phyloP scores from a whole-genome alignment of 2,888 invertebrate species.

The Zygogramma bicolorata region DNA sequence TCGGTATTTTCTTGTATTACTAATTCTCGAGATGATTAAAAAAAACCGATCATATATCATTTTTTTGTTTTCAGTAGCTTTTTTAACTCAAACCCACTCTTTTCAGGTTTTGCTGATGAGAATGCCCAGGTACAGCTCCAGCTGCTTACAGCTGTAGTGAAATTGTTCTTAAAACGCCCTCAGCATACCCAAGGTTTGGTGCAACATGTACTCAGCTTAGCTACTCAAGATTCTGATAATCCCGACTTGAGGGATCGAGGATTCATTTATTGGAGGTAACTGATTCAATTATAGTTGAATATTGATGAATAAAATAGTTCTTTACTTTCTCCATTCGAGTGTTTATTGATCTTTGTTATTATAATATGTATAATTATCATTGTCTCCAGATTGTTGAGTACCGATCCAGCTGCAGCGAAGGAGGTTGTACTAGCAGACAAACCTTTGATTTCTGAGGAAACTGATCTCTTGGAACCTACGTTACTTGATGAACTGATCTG shows the following conservation, averaged over 20 bases:
- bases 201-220: slow-evolving; percentile 92
- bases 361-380: no score
- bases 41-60: no score
- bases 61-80: no score
- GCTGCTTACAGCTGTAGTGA: slow-evolving; percentile 96
- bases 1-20: no score
- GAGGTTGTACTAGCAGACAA: slow-evolving; percentile 99
- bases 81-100: neutral
- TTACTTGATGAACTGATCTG: slow-evolving; percentile 97
- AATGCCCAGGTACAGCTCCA: slow-evolving; percentile 81
- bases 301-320: neutral
- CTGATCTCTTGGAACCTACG: slow-evolving; percentile 97
- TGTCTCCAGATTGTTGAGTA: slow-evolving; percentile 80
- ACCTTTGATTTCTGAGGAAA: slow-evolving; percentile 98
- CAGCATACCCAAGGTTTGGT: slow-evolving; percentile 99
- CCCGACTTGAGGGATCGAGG: slow-evolving; percentile 98
- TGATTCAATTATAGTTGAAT: neutral
- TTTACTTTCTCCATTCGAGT: no score
- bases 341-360: no score
- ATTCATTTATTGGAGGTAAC: slow-evolving; percentile 96
- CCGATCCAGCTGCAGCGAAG: slow-evolving; percentile 99
- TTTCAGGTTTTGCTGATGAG: slow-evolving; percentile 62
- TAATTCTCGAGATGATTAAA: no score
- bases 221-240: slow-evolving; percentile 96
- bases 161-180: slow-evolving; percentile 97